Evolutionary conservation across 2,888 invertebrate genomes (phyloP), one percentile per base, ranked within the genome.

Genomic region (Lasioglossum calceatum): DNA sequence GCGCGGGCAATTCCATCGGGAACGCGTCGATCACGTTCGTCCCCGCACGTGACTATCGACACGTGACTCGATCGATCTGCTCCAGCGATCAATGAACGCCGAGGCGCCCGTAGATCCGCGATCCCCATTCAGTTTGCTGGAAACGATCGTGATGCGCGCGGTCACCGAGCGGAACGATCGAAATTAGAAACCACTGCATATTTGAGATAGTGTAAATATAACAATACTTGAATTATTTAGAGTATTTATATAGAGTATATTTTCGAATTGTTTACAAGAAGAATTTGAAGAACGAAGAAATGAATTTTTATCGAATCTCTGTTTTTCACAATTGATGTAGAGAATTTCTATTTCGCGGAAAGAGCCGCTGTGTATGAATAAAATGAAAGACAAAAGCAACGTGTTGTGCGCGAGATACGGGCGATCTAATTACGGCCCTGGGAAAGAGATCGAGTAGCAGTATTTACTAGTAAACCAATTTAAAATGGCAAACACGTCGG

Each of bases 61-160:
- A 75, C 80, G 80, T 83, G 83, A 81, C 67, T 47, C 39, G 44
- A 67, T 58, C 73, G 81, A 84, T 67, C 36, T 32, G 32, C n/a
- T 8, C 58, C 39, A 8, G 8, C 64, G 78, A 82, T 79, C 72
- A 75, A 72, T 23, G 74, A 54, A 72, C 73, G 58, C 47, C 23
- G 36, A 12, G 39, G 39, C n/a, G 71, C 39, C 42, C 4, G 67
- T 67, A 23, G 67, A 67, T 67, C 67, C 16, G 36, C 19, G 67
- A 19, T 36, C 36, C 36, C 36, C 67, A 36, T 67, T 67, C 36
- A 67, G 36, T 67, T 36, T 1, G 36, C 67, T 8, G 67, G 23
- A 36, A 67, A 36, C 67, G 36, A 36, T 67, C 36, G 36, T 10
- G 32, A 32, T 19, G 32, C 27, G 2, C 64, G 7, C 14, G 64